Evolutionary conservation across 2,888 invertebrate genomes (phyloP).

Genomic region (Cordilura impudica): DNA sequence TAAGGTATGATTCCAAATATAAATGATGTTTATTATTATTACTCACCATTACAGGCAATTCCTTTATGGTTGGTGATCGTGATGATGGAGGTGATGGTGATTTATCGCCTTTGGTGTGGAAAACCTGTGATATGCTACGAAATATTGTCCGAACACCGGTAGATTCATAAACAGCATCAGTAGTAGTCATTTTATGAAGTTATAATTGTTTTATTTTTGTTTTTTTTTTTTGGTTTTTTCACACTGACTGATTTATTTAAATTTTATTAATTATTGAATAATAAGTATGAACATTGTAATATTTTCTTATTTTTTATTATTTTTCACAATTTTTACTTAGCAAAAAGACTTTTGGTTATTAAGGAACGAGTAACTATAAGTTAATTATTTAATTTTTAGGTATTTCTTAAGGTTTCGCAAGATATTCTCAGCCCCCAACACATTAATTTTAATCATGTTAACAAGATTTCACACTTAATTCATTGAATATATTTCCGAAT

Average conservation of each 20-base stretch:
- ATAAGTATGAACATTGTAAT: too few species aligned
- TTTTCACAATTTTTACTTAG: too few species aligned
- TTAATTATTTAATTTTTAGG: too few species aligned
- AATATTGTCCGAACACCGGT: slow-evolving; percentile 70
- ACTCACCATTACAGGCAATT: slow-evolving; percentile 50
- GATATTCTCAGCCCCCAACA: not conserved
- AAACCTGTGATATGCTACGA: slow-evolving; percentile 74
- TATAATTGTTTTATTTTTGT: not conserved
- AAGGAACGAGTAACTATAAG: not conserved
- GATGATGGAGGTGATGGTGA: slow-evolving; percentile 48
- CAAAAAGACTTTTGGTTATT: too few species aligned
- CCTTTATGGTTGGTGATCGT: slow-evolving; percentile 24
- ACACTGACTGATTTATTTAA: not conserved
- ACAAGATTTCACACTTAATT: not conserved
- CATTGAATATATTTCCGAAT: not conserved
- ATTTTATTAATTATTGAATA: not conserved
- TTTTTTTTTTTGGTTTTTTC: not conserved
- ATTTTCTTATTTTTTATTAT: not conserved
- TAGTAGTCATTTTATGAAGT: slow-evolving; percentile 60
- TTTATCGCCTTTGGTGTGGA: slow-evolving; percentile 67
- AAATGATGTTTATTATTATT: slow-evolving; percentile 16
- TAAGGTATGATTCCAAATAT: not conserved
- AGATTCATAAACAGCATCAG: slow-evolving; percentile 66
- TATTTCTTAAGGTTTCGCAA: too few species aligned
- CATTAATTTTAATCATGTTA: not conserved